Base-by-base conservation (phyloP, 2,797 vertebrate genomes). In the Sebastes itinus region DNA sequence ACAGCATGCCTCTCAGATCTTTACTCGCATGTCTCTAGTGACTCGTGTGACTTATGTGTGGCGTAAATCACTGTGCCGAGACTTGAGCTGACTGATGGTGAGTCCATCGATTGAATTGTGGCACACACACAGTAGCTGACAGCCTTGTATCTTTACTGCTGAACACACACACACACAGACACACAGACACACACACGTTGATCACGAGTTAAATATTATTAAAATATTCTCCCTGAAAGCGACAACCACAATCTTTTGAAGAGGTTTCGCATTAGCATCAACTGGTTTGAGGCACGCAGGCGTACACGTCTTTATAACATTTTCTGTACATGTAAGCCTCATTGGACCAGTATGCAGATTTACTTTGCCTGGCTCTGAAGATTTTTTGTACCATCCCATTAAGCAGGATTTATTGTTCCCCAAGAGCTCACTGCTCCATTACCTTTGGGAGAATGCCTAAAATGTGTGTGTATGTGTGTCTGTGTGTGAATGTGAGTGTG, bases 371-470 rank as follows among this genome's bases (percentile, higher is more conserved):
- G 14, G 79, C 90, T 88, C 92, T 78, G 84, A 88, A 86, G 78
- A 85, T 85, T 88, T 93, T 89, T 89, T 92, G 88, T 89, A 89
- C 84, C 86, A 85, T 94, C 82, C 93, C 94, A 94, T 95, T 95
- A 94, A 91, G 83, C 91, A 91, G 91, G 93, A 95, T 95, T 95
- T 94, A 94, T 94, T 88, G 92, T 93, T 90, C 88, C 88, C 89
- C 80, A 55, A 87, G 92, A 92, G 89, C 89, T 91, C 85, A 82
- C 90, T 90, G 91, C 92, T 91, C 89, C 94, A 94, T 94, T 95
- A 93, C 90, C 90, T 94, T 93, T 92, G 83, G 89, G 87, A 88
- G 78, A 90, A 83, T 82, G 83, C 86, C 81, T 86, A 77, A 86
- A 87, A 68, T 72, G 64, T 65, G 63, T 38, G 42, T 58, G 42